Evolutionary conservation across 2,113 vertebrate genomes (phyloP).

Genomic region (Chinchilla lanigera): DNA sequence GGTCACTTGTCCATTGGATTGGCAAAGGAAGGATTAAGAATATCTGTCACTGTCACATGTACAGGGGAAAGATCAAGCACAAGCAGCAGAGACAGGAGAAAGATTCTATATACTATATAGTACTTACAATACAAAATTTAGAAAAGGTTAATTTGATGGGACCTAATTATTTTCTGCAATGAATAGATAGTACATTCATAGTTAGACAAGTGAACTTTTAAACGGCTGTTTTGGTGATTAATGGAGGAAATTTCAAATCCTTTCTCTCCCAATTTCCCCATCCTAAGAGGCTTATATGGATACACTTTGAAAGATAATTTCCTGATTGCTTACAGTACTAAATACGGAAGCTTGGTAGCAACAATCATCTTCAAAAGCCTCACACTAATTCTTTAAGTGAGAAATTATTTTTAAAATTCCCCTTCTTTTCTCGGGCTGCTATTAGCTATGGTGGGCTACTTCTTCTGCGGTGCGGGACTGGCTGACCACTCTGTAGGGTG

Average conservation of each 20-base stretch:
- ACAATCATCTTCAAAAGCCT: background rate
- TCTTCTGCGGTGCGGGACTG: background rate
- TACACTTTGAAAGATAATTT: constrained; percentile 8
- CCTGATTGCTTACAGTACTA: background rate
- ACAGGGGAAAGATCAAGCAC: background rate
- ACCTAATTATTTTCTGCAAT: constrained; percentile 3
- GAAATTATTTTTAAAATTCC: background rate
- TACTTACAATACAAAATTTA: background rate
- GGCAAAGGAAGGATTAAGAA: background rate
- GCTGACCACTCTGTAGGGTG: too few relatives aligned
- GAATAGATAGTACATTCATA: constrained; percentile 10
- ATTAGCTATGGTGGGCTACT: background rate
- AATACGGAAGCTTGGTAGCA: background rate
- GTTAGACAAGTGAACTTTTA: background rate
- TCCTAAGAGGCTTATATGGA: background rate
- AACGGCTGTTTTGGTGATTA: background rate
- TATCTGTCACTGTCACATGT: background rate
- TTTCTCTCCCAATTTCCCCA: background rate
- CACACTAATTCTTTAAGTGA: background rate
- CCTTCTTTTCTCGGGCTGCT: background rate
- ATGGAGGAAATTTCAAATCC: constrained; percentile 1
- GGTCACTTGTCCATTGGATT: background rate
- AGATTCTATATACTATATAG: background rate
- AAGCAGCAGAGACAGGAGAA: background rate
- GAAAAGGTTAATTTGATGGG: constrained; percentile 10